phyloP scores from a whole-genome alignment of 2,113 vertebrate species.

The Papio anubis region DNA sequence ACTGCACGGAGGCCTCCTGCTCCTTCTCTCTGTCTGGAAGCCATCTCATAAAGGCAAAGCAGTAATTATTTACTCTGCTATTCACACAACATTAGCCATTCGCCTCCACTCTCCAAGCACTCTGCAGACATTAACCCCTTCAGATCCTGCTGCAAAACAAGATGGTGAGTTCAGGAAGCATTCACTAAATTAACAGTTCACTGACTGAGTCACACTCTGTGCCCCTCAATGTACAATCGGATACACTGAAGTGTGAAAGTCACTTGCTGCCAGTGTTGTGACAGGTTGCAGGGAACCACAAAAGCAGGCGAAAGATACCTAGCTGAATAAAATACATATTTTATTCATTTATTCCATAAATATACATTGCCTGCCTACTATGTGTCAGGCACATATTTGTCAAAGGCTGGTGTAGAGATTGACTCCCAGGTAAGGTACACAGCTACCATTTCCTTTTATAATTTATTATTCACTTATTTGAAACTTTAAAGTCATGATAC shows the following conservation, averaged over 20 bases:
- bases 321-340: neutral
- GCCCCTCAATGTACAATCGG: neutral
- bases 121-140: slow-evolving; percentile 36
- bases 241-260: neutral
- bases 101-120: neutral
- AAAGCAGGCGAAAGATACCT: neutral
- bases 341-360: neutral
- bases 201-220: neutral
- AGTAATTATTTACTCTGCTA: neutral
- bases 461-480: neutral
- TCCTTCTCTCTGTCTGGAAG: neutral
- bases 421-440: neutral
- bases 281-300: neutral
- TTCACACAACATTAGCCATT: neutral
- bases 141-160: neutral
- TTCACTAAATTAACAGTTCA: neutral
- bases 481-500: neutral
- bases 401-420: neutral
- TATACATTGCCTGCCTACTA: slow-evolving; percentile 1
- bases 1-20: accelerated
- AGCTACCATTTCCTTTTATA: neutral
- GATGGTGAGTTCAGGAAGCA: too few relatives aligned
- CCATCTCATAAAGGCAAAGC: neutral
- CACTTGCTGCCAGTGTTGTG: neutral
- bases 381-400: neutral